Conservation (phyloP, 2,888 invertebrate species). For the Spatulosminthurus flaviceps region DNA sequence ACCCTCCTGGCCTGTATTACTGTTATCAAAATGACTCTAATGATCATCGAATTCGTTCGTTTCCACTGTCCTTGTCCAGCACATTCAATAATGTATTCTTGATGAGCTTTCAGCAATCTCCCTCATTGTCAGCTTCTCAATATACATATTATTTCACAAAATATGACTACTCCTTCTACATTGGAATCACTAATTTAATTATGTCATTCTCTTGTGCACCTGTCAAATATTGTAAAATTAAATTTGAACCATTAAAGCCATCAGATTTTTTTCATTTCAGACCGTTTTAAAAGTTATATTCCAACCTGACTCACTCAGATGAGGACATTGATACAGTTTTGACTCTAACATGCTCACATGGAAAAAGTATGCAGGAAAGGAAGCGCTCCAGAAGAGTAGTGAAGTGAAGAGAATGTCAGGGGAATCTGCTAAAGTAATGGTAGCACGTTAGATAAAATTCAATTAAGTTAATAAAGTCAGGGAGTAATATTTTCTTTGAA, state of each 20-base stretch:
- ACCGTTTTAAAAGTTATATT: no score
- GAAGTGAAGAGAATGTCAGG: not conserved
- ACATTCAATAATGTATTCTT: not conserved
- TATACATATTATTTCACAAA: no score
- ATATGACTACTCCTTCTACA: no score
- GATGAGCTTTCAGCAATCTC: not conserved
- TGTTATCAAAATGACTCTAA: slow-evolving; percentile 10
- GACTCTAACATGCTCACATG: no score
- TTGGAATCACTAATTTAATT: no score
- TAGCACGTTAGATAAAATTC: not conserved
- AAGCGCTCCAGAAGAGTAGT: no score
- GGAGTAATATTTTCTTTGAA: slow-evolving; percentile 34
- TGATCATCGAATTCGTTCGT: slow-evolving; percentile 10
- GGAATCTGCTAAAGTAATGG: not conserved
- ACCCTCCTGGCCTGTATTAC: not conserved
- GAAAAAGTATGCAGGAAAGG: no score
- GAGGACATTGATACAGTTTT: not conserved
- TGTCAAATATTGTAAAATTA: not conserved
- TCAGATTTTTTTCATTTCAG: no score
- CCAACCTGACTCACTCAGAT: no score
- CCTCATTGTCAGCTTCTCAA: no score
- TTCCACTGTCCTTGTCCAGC: not conserved
- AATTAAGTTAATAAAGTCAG: slow-evolving; percentile 35
- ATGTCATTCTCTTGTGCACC: slow-evolving; percentile 1
- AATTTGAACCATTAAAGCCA: not conserved